These are phyloP conservation scores for Astreopora myriophthalma DNA, from an alignment of 64 coral and sea anemone genomes.

Conservation along the genomic window DNA sequence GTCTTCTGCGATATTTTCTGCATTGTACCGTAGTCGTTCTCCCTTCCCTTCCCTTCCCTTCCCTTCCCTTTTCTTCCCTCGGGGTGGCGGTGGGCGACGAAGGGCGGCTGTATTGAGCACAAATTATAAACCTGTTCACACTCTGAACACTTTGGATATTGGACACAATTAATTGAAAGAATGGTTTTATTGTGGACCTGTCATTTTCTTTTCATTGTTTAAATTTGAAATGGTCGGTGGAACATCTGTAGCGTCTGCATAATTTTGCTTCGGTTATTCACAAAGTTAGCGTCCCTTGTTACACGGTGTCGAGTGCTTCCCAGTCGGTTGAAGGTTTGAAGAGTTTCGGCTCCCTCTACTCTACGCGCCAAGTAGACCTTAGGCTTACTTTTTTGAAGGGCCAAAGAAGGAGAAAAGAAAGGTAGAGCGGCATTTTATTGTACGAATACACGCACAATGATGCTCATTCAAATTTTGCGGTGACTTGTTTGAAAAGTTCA, in stretches of 20 bases:
- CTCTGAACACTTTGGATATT: background rate
- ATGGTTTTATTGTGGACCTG: background rate
- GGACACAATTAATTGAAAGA: background rate
- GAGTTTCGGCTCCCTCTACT: background rate
- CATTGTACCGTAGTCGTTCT: too few relatives aligned
- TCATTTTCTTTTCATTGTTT: background rate
- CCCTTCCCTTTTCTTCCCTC: too few relatives aligned
- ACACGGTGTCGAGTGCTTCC: background rate
- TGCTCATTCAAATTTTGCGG: background rate
- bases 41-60: too few relatives aligned
- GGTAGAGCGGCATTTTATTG: background rate
- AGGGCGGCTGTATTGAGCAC: too few relatives aligned
- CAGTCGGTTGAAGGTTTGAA: background rate
- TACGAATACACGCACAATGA: background rate
- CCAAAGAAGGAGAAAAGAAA: background rate
- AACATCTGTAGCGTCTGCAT: conserved; percentile 7
- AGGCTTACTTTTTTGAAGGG: background rate
- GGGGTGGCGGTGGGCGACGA: too few relatives aligned
- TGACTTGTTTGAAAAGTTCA: background rate
- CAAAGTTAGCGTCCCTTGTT: conserved; percentile 28
- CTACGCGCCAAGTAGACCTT: background rate
- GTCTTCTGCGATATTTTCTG: too few relatives aligned
- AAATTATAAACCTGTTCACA: background rate
- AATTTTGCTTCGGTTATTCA: conserved; percentile 14
- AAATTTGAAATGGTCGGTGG: background rate